Conservation (phyloP, 2,113 vertebrate genomes). For the Prietella phreatophila region DNA sequence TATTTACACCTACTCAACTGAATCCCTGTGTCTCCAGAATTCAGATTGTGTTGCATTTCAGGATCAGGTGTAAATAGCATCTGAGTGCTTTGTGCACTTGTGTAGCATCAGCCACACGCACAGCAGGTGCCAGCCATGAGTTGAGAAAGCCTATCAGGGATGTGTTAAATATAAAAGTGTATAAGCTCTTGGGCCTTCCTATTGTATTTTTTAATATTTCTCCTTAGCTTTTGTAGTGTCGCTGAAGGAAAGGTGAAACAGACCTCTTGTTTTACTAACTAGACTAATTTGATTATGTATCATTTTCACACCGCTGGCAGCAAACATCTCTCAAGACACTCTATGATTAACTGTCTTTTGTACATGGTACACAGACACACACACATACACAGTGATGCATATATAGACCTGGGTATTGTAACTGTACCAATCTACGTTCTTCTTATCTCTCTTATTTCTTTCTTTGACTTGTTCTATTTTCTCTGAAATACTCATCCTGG, state of each 20-base stretch:
- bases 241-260: neutral
- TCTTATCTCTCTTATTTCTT: neutral
- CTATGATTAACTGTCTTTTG: slow-evolving; percentile 9
- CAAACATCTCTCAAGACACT: slow-evolving; percentile 14
- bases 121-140: slow-evolving; percentile 33
- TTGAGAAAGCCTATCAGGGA: slow-evolving; percentile 17
- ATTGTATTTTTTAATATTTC: slow-evolving; percentile 13
- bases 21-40: slow-evolving; percentile 6
- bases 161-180: slow-evolving; percentile 39
- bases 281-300: slow-evolving; percentile 49
- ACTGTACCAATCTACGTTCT: neutral
- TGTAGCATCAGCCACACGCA: slow-evolving; percentile 1
- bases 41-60: slow-evolving; percentile 28
- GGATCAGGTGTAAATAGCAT: slow-evolving; percentile 35
- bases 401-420: neutral
- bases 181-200: slow-evolving; percentile 17
- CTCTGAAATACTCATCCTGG: slow-evolving; percentile 17
- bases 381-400: neutral
- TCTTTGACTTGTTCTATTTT: slow-evolving; percentile 8
- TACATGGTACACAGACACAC: neutral
- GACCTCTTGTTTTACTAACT: slow-evolving; percentile 33
- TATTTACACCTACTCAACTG: slow-evolving; percentile 27
- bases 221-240: neutral
- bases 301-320: slow-evolving; percentile 39
- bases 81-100: neutral